These are phyloP conservation scores for Drosophila neotestacea DNA, from an alignment of 2,888 invertebrate species.

Conservation along the genomic window DNA sequence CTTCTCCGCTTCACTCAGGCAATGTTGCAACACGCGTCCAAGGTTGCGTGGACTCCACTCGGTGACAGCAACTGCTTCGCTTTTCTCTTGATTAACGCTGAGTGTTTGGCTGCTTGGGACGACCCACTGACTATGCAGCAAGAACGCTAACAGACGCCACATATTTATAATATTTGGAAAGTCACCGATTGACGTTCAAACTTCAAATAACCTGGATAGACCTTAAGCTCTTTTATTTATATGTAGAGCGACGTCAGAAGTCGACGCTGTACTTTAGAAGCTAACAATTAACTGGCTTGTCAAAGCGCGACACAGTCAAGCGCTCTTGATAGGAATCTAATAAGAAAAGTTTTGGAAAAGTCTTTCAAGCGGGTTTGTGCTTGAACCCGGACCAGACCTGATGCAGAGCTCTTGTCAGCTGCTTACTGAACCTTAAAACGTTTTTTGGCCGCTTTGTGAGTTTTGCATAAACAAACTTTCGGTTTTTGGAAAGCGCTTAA, in stretches of 20 bases:
- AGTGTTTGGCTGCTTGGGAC: slow-evolving; percentile 25
- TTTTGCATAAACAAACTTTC: slow-evolving; percentile 57
- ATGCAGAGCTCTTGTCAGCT: slow-evolving; percentile 33
- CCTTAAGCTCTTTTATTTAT: slow-evolving; percentile 38
- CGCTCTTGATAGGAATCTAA: slow-evolving; percentile 72
- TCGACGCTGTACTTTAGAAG: background rate
- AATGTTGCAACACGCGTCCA: slow-evolving; percentile 74
- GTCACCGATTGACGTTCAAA: slow-evolving; percentile 25
- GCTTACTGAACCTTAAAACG: slow-evolving; percentile 76
- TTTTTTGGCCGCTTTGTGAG: slow-evolving; percentile 21
- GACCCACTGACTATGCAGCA: slow-evolving; percentile 42
- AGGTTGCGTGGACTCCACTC: slow-evolving; percentile 60
- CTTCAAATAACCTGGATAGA: slow-evolving; percentile 41
- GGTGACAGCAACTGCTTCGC: background rate
- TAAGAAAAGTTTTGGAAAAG: slow-evolving; percentile 63
- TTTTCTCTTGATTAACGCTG: slow-evolving; percentile 23
- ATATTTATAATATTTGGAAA: slow-evolving; percentile 18
- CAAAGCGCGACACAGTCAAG: slow-evolving; percentile 69
- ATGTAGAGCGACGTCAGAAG: slow-evolving; percentile 21
- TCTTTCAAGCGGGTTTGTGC: slow-evolving; percentile 37
- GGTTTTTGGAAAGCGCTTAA: slow-evolving; percentile 63
- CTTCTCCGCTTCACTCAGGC: slow-evolving; percentile 65
- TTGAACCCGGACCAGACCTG: background rate
- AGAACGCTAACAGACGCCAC: slow-evolving; percentile 26
- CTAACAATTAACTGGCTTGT: slow-evolving; percentile 75